Evolutionary conservation across 2,113 vertebrate species (phyloP), one percentile per base, ranked within the genome.

Genomic region (Sciurus niger): DNA sequence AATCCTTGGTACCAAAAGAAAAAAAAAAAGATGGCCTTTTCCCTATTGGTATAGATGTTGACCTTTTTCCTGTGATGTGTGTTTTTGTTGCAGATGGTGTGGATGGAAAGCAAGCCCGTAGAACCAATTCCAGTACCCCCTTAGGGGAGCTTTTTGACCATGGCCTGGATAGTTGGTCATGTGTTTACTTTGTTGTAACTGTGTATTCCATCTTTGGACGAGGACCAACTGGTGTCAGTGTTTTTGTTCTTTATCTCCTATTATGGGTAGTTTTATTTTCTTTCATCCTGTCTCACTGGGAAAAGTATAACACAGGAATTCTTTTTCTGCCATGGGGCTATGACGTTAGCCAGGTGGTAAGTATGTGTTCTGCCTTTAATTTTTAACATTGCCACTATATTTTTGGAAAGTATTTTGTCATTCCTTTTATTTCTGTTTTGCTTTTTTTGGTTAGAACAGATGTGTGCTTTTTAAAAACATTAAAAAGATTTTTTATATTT

Each of bases 241-340:
- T 99, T 97, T 97, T 98, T 89, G 99, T 99, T 0, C 99, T 99
- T 88, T 99, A 99, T 97, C 99, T 99, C 96, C 99, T 99, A 90
- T 98, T 99, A 1, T 99, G 99, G 99, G 99, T 99, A 97, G 99
- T 99, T 96, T 98, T 99, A 95, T 99, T 99, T 97, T 99, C 99
- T 48, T 99, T 99, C 98, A 99, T 99, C 98, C 98, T 99, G 74
- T 99, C 99, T 78, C 99, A 99, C 98, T 99, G 99, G 99, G 99
- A 99, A 98, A 99, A 99, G 93, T 99, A 99, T 96, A 99, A 99
- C 98, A 99, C 99, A 0, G 99, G 99, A 6, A 98, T 99, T 98
- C 98, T 99, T 98, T 99, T 99, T 97, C 98, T 99, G 98, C 99
- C 99, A 2, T 99, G 99, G 99, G 99, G 99, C 60, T 99, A 99